Evolutionary conservation across 1,140 invertebrate species (phyloP).

Genomic region (Pissodes strobi): DNA sequence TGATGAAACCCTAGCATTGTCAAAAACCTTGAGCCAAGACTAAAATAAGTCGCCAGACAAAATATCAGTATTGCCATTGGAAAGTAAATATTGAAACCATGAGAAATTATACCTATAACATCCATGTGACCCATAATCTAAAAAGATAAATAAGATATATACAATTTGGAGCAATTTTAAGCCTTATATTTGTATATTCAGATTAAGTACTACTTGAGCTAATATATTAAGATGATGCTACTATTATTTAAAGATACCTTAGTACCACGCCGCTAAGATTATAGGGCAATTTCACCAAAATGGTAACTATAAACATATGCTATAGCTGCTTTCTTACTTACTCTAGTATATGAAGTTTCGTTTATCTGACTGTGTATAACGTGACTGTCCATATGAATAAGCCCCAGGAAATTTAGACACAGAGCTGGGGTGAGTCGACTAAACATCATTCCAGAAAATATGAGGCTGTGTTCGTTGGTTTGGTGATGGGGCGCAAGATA

Average conservation of each 20-base stretch:
- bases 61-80: conserved; percentile 95
- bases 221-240: no score
- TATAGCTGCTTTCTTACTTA: no score
- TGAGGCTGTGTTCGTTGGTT: conserved; percentile 97
- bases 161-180: no score
- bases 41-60: conserved; percentile 94
- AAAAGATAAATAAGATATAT: conserved; percentile 43
- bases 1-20: conserved; percentile 93
- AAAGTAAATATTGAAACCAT: conserved; percentile 99
- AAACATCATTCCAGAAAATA: conserved; percentile 97
- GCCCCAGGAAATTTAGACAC: conserved; percentile 96
- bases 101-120: conserved; percentile 93
- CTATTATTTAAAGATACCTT: no score
- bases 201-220: no score
- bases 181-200: no score
- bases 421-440: conserved; percentile 97
- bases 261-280: no score
- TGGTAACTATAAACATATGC: no score
- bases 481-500: conserved; percentile 96
- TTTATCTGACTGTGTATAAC: conserved; percentile 80
- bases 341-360: conserved; percentile 89
- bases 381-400: conserved; percentile 98
- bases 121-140: conserved; percentile 99
- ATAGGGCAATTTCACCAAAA: no score
- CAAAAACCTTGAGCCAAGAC: conserved; percentile 85